Evolutionary conservation across 1,140 invertebrate genomes (phyloP).

Genomic region (Macrostomum lignano): DNA sequence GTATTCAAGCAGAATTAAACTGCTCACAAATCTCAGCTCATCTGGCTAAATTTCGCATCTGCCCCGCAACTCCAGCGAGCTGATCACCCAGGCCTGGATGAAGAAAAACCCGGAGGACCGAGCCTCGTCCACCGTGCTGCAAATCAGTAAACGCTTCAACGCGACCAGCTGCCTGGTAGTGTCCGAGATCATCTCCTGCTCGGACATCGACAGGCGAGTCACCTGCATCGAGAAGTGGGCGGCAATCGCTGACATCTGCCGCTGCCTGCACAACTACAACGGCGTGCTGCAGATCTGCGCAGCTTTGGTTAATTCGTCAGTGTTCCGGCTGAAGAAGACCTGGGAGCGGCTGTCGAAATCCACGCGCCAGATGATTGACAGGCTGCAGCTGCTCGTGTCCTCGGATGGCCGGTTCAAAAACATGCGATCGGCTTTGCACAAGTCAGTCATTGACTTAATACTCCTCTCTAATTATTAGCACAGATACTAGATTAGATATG

Average conservation of each 20-base stretch:
- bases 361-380: conserved; percentile 59
- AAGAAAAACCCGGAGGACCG: conserved; percentile 50
- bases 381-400: conserved; percentile 51
- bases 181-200: conserved; percentile 49
- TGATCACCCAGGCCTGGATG: conserved; percentile 68
- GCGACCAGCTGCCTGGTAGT: conserved; percentile 60
- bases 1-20: too few species aligned
- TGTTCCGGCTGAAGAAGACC: conserved; percentile 62
- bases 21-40: too few species aligned
- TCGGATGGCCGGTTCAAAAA: conserved; percentile 62
- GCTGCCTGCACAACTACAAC: conserved; percentile 72
- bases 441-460: conserved; percentile 11
- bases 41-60: too few species aligned
- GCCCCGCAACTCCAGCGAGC: conserved; percentile 55
- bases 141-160: conserved; percentile 69
- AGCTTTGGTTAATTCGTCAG: conserved; percentile 59
- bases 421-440: conserved; percentile 51
- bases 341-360: conserved; percentile 80
- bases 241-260: conserved; percentile 60
- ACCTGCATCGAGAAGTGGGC: conserved; percentile 72
- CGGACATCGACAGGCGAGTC: conserved; percentile 39
- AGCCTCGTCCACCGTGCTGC: conserved; percentile 53
- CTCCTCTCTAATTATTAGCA: background rate
- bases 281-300: conserved; percentile 74
- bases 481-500: background rate